Base-by-base conservation (phyloP, 1,140 invertebrate genomes). In the Anagrus nilaparvatae region DNA sequence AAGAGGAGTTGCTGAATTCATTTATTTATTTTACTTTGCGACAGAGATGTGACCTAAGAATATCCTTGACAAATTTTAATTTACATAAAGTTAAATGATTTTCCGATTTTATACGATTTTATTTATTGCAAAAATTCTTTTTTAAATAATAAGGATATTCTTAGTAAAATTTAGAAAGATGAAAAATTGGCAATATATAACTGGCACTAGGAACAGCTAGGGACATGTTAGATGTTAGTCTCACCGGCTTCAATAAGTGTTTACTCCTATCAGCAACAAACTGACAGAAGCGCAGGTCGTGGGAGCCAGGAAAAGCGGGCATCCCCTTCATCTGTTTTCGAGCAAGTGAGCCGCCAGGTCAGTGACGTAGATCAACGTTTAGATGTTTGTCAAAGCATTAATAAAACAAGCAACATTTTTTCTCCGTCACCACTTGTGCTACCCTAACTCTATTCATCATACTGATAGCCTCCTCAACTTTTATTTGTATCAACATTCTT, bases 211-310 rank as follows among this genome's bases (percentile, higher is more conserved):
- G 54, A 60, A 54, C 53, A 52, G 53, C 54, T 63, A 65, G 59
- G 61, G 55, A n/a, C 38, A 42, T 59, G 59, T 66, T 63, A 65
- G 57, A 60, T 65, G 62, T 65, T 66, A 67, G 57, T 79, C 84
- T 87, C 84, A 94, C 89, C 88, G 87, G 86, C 76, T 82, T 83
- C 69, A 96, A 79, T 65, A 93, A 82, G 72, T 90, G 86, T 66
- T 86, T 82, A 72, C 89, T 94, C 71, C 89, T 81, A 71, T 92
- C 88, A 72, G 89, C 76, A 66, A 95, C 85, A 75, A 88, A 85
- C 61, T 87, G 85, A 78, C 87, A 90, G 77, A 92, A 92, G 67
- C 82, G 79, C 61, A 88, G 82, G 77, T 93, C 88, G 70, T 89
- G 83, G 74, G 87, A 87, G 67, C 90, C 90, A 64, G 88, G 87